Conservation (phyloP, 1,140 invertebrate species). For the honey bee (Apis mellifera) region DNA sequence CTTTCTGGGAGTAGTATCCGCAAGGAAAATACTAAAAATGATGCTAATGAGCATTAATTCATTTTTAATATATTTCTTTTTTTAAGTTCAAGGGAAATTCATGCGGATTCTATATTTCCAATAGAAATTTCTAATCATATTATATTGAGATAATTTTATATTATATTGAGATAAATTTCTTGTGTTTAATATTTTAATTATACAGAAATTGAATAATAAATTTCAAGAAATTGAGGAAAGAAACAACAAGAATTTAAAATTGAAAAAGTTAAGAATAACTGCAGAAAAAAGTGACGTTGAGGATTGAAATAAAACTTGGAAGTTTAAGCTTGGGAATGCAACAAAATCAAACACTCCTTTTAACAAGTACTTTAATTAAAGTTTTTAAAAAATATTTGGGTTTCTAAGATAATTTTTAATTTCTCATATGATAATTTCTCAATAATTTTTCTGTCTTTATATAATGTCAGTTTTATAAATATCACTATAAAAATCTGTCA, state of each 20-base stretch:
- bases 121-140: neutral
- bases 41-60: neutral
- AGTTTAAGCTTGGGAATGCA: constrained; percentile 36
- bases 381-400: neutral
- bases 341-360: neutral
- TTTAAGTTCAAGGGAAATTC: too few relatives aligned
- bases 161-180: neutral
- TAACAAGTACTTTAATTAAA: neutral
- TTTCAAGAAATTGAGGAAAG: neutral
- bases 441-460: neutral
- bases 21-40: neutral
- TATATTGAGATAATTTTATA: too few relatives aligned
- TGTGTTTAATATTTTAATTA: neutral
- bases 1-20: constrained; percentile 53
- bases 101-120: neutral
- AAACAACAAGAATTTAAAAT: neutral
- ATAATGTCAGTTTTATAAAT: neutral
- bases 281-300: neutral
- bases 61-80: neutral
- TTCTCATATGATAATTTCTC: neutral
- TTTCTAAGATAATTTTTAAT: neutral
- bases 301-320: neutral
- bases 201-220: neutral
- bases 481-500: too few relatives aligned
- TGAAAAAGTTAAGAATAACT: neutral